Conservation (phyloP, 2,797 vertebrate genomes). For the Falco berigora region DNA sequence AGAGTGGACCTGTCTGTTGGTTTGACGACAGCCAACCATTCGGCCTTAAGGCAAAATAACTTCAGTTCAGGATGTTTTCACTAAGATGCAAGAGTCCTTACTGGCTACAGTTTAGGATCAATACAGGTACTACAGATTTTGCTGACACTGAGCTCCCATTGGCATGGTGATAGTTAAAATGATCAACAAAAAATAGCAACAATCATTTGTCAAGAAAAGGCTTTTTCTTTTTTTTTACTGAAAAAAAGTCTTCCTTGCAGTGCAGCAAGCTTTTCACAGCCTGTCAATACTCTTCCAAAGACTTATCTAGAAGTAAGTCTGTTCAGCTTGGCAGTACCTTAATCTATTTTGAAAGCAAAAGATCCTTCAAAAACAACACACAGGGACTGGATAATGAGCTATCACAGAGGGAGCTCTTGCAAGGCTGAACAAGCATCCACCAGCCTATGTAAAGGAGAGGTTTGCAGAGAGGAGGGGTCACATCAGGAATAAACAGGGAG, state of each 20-base stretch:
- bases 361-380: not conserved
- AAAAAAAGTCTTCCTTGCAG: not conserved
- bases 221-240: not conserved
- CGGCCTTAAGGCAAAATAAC: not conserved
- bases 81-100: not conserved
- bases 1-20: not conserved
- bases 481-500: not conserved
- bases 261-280: not conserved
- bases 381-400: not conserved
- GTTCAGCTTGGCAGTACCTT: not conserved
- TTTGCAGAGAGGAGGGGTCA: not conserved
- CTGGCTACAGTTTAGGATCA: not conserved
- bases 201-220: not conserved
- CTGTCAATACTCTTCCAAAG: not conserved
- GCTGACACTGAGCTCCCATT: not conserved
- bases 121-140: not conserved
- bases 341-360: not conserved
- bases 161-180: not conserved
- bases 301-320: not conserved
- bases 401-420: not conserved
- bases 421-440: not conserved
- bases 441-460: not conserved
- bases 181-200: not conserved
- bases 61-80: not conserved
- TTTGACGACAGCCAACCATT: not conserved